phyloP scores from a whole-genome alignment of 2,113 vertebrate genomes.

The Tragelaphus strepsiceros region DNA sequence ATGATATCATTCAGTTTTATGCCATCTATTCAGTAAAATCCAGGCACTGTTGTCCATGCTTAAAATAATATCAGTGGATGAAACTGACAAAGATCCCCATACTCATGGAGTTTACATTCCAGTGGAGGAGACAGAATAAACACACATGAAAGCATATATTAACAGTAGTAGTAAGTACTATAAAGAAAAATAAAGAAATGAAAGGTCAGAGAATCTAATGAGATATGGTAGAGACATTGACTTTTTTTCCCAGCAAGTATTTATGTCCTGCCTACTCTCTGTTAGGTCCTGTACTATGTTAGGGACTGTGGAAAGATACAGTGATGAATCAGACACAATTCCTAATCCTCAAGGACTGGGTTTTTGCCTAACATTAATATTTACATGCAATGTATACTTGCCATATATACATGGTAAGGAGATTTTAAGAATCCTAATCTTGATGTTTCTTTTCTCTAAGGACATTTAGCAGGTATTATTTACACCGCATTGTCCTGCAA shows the following conservation, averaged over 20 bases:
- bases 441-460: not conserved
- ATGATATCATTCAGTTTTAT: not conserved
- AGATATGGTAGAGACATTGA: too few relatives aligned
- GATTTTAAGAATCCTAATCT: not conserved
- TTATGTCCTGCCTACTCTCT: not conserved
- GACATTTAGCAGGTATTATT: not conserved
- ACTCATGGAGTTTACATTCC: not conserved
- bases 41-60: not conserved
- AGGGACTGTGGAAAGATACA: not conserved
- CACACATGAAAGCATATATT: not conserved
- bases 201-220: not conserved
- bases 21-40: not conserved
- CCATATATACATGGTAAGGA: not conserved
- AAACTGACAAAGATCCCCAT: not conserved
- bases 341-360: not conserved
- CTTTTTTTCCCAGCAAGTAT: not conserved
- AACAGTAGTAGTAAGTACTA: not conserved
- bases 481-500: not conserved
- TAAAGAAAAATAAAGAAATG: not conserved
- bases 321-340: not conserved
- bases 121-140: not conserved
- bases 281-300: not conserved
- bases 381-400: not conserved
- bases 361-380: not conserved
- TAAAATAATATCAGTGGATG: not conserved